Conservation (phyloP, 1,140 invertebrate genomes). For the Psilanteris sp. region DNA sequence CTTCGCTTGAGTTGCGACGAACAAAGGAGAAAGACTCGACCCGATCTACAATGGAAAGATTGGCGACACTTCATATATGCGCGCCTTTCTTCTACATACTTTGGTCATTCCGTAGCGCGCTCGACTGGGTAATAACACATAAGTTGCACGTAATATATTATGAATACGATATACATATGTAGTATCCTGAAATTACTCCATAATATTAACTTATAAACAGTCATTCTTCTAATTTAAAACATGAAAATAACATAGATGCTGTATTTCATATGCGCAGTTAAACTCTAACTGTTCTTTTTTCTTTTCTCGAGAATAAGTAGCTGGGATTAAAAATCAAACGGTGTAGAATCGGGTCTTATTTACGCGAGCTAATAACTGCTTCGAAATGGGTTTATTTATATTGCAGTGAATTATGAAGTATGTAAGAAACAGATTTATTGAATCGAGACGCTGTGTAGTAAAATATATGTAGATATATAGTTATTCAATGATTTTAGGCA, state of each 20-base stretch:
- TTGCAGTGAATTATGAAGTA: conserved; percentile 3
- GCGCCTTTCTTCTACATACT: conserved; percentile 65
- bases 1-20: conserved; percentile 63
- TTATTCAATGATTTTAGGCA: too few relatives aligned
- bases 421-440: conserved; percentile 11
- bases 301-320: conserved; percentile 16
- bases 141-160: conserved; percentile 60
- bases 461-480: too few relatives aligned
- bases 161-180: conserved; percentile 58
- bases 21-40: conserved; percentile 67
- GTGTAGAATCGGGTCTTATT: conserved; percentile 27
- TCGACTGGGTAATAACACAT: conserved; percentile 60
- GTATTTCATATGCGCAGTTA: conserved; percentile 43
- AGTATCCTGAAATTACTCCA: conserved; percentile 53
- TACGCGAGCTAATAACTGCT: conserved; percentile 45
- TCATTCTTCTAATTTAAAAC: conserved; percentile 53
- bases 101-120: conserved; percentile 60
- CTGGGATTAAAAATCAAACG: conserved; percentile 30
- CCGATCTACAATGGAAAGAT: conserved; percentile 65
- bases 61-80: conserved; percentile 62
- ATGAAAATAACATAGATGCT: conserved; percentile 28
- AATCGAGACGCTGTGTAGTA: background rate
- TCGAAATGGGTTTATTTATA: conserved; percentile 32
- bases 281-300: conserved; percentile 39
- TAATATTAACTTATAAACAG: conserved; percentile 56